These are phyloP conservation scores for Poeciliopsis occidentalis DNA, from an alignment of 2,113 vertebrate species.

Conservation along the genomic window DNA sequence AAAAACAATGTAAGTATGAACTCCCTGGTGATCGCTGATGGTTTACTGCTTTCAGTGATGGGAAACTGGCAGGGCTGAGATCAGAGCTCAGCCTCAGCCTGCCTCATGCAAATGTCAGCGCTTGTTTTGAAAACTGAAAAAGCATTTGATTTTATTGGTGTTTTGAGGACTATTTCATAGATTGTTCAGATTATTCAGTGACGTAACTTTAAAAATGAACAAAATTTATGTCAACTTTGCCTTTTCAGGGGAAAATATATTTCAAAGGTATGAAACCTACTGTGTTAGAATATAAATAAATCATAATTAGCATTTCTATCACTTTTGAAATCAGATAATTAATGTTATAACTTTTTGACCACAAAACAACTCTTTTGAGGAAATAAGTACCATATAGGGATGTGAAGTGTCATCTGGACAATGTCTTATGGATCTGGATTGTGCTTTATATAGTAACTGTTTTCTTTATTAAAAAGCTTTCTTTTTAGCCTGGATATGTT, in stretches of 20 bases:
- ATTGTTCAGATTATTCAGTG: neutral
- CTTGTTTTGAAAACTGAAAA: neutral
- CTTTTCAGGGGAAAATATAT: neutral
- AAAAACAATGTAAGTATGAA: slow-evolving; percentile 26
- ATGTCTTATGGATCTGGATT: neutral
- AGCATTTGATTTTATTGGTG: neutral
- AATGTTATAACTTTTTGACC: too few relatives aligned
- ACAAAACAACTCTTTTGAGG: too few relatives aligned
- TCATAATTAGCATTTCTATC: too few relatives aligned
- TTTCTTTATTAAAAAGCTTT: neutral
- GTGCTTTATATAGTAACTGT: neutral
- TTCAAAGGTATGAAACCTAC: too few relatives aligned
- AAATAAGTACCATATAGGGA: neutral
- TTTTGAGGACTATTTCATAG: neutral
- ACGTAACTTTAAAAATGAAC: neutral
- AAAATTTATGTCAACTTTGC: neutral
- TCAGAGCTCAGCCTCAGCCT: neutral
- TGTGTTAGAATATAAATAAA: too few relatives aligned
- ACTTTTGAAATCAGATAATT: too few relatives aligned
- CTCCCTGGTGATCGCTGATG: slow-evolving; percentile 25
- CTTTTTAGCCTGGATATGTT: neutral
- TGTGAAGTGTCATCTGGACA: neutral
- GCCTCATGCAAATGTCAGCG: neutral
- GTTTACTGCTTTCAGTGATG: slow-evolving; percentile 44
- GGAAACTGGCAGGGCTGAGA: slow-evolving; percentile 30